Conservation (phyloP, 2,113 vertebrate species). For the Sphyrna mokarran region DNA sequence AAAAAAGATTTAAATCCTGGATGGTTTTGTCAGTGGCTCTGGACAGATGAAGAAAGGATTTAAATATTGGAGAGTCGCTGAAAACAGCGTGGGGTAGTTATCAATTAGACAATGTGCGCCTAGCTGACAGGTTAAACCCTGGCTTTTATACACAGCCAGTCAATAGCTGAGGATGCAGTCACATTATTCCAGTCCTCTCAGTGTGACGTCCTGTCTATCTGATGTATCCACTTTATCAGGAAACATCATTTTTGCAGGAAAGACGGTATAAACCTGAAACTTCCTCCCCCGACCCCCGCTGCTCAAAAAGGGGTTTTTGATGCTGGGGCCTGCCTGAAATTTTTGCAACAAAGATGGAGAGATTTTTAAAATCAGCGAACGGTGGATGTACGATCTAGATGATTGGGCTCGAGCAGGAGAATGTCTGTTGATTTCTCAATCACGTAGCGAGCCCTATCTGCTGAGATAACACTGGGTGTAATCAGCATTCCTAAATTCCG, state of each 20-base stretch:
- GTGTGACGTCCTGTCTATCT: not conserved
- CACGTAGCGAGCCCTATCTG: not conserved
- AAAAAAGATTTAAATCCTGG: conserved; percentile 24
- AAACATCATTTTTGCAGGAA: not conserved
- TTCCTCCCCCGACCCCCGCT: too few species aligned
- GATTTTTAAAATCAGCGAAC: not conserved
- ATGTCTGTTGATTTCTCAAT: not conserved
- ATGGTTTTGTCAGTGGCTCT: not conserved
- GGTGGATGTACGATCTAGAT: not conserved
- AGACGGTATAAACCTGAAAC: not conserved
- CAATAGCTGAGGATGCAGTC: conserved; percentile 9
- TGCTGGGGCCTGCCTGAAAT: not conserved
- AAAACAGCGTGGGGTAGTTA: not conserved
- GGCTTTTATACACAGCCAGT: not conserved
- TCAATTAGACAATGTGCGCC: conserved; percentile 12
- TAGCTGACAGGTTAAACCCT: conserved; percentile 25
- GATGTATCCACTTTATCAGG: not conserved
- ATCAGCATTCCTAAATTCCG: not conserved
- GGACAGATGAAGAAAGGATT: conserved; percentile 4
- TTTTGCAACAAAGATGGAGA: too few species aligned
- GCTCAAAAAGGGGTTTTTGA: too few species aligned
- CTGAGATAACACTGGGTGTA: not conserved
- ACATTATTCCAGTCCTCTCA: not conserved
- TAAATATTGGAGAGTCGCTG: conserved; percentile 5
- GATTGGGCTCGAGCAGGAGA: not conserved